phyloP scores from a whole-genome alignment of 2,113 vertebrate genomes.

The Mirza zaza region DNA sequence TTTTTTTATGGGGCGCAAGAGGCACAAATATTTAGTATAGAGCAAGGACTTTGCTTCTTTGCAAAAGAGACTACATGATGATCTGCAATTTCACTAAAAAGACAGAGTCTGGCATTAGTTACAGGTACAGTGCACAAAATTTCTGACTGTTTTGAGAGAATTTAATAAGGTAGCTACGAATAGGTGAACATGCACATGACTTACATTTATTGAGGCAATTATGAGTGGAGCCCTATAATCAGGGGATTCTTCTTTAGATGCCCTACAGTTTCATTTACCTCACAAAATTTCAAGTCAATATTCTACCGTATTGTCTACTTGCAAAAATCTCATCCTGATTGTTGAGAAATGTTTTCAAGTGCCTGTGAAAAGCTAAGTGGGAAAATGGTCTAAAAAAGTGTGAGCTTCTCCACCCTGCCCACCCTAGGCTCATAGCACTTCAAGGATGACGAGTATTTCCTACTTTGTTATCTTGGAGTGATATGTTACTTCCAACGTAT shows the following conservation, averaged over 20 bases:
- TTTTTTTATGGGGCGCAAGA: background rate
- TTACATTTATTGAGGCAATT: background rate
- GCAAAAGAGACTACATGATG: background rate
- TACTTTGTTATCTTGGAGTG: constrained; percentile 6
- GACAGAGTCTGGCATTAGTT: background rate
- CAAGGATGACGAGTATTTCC: background rate
- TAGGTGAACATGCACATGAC: background rate
- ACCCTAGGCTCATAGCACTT: background rate
- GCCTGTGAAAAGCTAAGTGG: constrained; percentile 33
- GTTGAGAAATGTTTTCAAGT: constrained; percentile 71
- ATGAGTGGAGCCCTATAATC: background rate
- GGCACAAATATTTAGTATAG: fast-evolving
- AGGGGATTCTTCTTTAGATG: background rate
- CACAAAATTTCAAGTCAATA: background rate
- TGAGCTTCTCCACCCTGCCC: background rate
- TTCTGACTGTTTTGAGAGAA: background rate
- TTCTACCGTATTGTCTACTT: constrained; percentile 61
- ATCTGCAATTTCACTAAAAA: background rate
- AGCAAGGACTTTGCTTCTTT: background rate
- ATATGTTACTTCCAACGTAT: background rate
- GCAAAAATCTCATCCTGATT: constrained; percentile 56
- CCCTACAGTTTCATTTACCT: background rate
- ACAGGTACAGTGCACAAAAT: background rate
- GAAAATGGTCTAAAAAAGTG: constrained; percentile 53
- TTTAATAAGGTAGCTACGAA: background rate